Conservation (phyloP, 2,888 invertebrate genomes). For the Linnaemya tessellans region DNA sequence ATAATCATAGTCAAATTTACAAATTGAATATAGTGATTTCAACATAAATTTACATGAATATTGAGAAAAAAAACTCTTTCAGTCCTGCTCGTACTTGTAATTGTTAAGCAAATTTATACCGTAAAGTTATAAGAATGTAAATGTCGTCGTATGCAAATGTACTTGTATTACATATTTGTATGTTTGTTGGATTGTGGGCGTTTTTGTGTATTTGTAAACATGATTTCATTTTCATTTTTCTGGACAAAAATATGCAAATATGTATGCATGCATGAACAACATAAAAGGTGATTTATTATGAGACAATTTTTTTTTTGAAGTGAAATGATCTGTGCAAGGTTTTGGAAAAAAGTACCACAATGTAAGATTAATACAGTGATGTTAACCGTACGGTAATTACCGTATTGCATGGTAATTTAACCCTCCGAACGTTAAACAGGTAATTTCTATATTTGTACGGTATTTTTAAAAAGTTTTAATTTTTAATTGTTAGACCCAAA, state of each 20-base stretch:
- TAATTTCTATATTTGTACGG: too few relatives aligned
- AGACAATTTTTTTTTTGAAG: neutral
- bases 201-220: slow-evolving; percentile 44
- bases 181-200: slow-evolving; percentile 8
- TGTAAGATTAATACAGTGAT: too few relatives aligned
- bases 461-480: too few relatives aligned
- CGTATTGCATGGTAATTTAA: too few relatives aligned
- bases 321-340: too few relatives aligned
- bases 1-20: slow-evolving; percentile 6
- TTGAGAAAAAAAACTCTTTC: neutral
- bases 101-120: neutral
- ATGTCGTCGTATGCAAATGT: neutral
- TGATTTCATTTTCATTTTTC: slow-evolving; percentile 27
- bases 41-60: slow-evolving; percentile 33
- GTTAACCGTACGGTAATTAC: too few relatives aligned
- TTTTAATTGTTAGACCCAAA: too few relatives aligned
- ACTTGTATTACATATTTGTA: slow-evolving; percentile 5
- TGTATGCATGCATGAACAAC: neutral
- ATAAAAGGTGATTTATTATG: neutral
- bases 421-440: too few relatives aligned
- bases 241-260: neutral
- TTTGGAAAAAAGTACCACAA: too few relatives aligned
- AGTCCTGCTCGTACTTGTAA: slow-evolving; percentile 6
- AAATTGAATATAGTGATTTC: slow-evolving; percentile 48
- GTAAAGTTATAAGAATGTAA: neutral